phyloP scores from a whole-genome alignment of 2,113 vertebrate species.

The Montifringilla adamsi region DNA sequence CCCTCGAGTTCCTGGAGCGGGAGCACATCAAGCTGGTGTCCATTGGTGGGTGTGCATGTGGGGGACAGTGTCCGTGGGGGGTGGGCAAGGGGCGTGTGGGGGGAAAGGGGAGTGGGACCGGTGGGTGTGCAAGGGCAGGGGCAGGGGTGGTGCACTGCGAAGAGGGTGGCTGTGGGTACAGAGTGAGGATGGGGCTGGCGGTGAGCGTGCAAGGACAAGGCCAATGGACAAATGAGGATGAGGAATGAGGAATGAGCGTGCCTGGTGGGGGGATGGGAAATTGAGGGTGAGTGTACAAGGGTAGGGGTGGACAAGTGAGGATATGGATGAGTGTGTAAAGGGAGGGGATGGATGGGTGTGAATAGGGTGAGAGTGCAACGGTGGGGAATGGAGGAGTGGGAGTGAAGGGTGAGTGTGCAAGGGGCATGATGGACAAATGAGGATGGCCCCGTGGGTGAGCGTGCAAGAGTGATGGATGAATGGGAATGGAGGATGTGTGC shows the following conservation, averaged over 20 bases:
- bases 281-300: background rate
- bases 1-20: constrained; percentile 92
- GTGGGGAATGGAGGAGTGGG: background rate
- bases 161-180: background rate
- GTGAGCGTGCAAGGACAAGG: background rate
- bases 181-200: background rate
- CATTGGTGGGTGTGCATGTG: constrained; percentile 79
- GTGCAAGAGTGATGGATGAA: background rate
- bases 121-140: background rate
- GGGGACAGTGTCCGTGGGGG: background rate
- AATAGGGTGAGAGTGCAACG: background rate
- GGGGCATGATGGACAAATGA: background rate
- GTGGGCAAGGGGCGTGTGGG: background rate
- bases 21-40: constrained; percentile 94
- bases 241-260: background rate
- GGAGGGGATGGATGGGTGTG: background rate
- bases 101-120: background rate
- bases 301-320: background rate
- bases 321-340: background rate
- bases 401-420: background rate
- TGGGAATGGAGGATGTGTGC: background rate
- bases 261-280: background rate
- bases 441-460: background rate
- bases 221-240: too few species aligned
- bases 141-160: background rate